These are phyloP conservation scores for Ia io DNA, from an alignment of 2,113 vertebrate genomes.

Conservation along the genomic window DNA sequence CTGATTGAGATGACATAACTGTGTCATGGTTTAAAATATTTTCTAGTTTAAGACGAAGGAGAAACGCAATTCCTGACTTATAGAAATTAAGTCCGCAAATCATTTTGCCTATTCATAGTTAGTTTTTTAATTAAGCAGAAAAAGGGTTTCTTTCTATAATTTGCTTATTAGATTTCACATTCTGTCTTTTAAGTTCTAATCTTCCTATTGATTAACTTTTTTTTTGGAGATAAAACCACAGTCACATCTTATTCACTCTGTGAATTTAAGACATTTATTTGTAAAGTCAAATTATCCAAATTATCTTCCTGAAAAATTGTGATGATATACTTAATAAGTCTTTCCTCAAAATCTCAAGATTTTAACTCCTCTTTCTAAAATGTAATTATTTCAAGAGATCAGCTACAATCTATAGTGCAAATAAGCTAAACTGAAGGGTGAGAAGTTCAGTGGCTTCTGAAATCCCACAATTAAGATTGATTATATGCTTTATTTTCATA, in stretches of 20 bases:
- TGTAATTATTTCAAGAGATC: not conserved
- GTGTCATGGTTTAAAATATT: not conserved
- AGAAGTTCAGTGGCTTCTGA: not conserved
- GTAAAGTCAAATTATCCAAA: not conserved
- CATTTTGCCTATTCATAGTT: not conserved
- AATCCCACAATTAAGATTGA: not conserved
- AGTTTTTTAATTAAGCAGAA: not conserved
- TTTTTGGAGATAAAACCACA: not conserved
- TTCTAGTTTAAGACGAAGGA: not conserved
- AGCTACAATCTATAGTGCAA: not conserved
- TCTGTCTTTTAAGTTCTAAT: not conserved
- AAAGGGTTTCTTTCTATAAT: not conserved
- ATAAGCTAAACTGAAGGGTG: not conserved
- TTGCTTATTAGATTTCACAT: not conserved
- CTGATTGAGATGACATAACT: not conserved
- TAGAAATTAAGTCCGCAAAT: not conserved
- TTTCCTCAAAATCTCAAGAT: not conserved
- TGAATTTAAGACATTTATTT: slow-evolving; percentile 32
- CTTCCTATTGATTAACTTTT: not conserved
- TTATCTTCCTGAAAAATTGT: not conserved
- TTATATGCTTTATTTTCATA: not conserved
- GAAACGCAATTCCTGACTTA: not conserved
- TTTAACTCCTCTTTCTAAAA: not conserved
- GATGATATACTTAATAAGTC: not conserved
- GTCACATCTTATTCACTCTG: not conserved